Evolutionary conservation across 2,797 vertebrate species (phyloP), one percentile per base, ranked within the genome.

Genomic region (Etheostoma nigrum): DNA sequence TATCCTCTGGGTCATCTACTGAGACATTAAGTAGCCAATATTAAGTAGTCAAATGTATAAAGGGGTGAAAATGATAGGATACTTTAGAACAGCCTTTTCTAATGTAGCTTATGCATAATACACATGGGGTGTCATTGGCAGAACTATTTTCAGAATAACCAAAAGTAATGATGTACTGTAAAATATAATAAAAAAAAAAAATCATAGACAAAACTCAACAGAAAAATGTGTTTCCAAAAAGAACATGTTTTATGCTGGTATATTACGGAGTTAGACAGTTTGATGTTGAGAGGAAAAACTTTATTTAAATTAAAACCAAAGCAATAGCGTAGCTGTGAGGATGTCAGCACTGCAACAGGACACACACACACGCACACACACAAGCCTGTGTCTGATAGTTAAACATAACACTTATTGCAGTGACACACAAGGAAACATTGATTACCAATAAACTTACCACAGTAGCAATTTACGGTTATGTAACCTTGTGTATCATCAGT

Each of bases 281-380:
- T 27, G 59, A 85, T 3, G 1, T 67, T 75, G 71, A 88, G 72
- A 82, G 79, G 73, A 77, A 90, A 84, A 90, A 78, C 79, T 93
- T 94, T 93, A 93, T 94, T 93, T 92, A 92, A 93, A 90, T 92
- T 90, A 94, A 92, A 93, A 91, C 79, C 87, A 89, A 88, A 85
- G 81, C 82, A 81, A 72, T 79, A 53, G 60, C 72, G 86, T 30
- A 84, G 87, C 84, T 81, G 85, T 84, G 68, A 84, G 49, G 60
- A 21, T 67, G 54, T 75, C 51, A 84, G 44, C 78, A 79, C 83
- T 76, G 80, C 67, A 2, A 83, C 71, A 78, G 66, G 12, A 25
- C n/a, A 14, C 52, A 74, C 66, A 49, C 74, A 18, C 75, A 27
- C 79, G 30, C n/a, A n/a, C 78, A 42, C 61, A 51, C 67, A 30